Evolutionary conservation across 2,888 invertebrate species (phyloP), one percentile per base, ranked within the genome.

Genomic region (Leucophenga montana): DNA sequence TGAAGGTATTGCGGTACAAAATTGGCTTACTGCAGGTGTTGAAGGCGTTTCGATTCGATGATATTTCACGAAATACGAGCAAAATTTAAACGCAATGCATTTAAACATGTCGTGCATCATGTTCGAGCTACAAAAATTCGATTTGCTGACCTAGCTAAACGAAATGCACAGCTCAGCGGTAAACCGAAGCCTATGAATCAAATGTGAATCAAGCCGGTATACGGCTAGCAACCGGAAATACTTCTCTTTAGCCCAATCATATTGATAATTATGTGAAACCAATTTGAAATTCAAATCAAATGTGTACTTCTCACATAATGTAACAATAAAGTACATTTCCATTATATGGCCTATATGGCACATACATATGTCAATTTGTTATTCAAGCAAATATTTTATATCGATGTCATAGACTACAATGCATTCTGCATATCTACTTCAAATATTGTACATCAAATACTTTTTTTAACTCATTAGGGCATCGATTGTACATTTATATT

Each of bases 21-120:
- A 33, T 33, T 39, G 39, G 50, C 50, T 50, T 50, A 13, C 13
- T 18, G 50, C 50, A n/a, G 54, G 27, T 39, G 46, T 39, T 20
- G 81, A 83, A 80, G 80, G 83, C 82, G 80, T 76, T 78, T 50
- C 18, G 74, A 74, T 5, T 3, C 80, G 79, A 81, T 82, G 79
- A 80, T 81, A 80, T 80, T 81, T 82, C 78, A 27, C 39, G 18
- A 4, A 50, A 50, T 50, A 16, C 13, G 16, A 16, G 18, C 61
- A 46, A 67, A 57, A 73, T 75, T 66, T 68, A 70, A 73, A 75
- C 70, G 71, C 77, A 11, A 39, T 71, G 69, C 68, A 73, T 77
- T 72, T 54, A 33, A 50, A 53, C 72, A 67, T 54, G 66, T 71
- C 69, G 64, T 53, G 68, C 71, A 75, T 72, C 75, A 78, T 74